These are phyloP conservation scores for Poeciliopsis gracilis DNA, from an alignment of 2,797 vertebrate species.

Conservation along the genomic window DNA sequence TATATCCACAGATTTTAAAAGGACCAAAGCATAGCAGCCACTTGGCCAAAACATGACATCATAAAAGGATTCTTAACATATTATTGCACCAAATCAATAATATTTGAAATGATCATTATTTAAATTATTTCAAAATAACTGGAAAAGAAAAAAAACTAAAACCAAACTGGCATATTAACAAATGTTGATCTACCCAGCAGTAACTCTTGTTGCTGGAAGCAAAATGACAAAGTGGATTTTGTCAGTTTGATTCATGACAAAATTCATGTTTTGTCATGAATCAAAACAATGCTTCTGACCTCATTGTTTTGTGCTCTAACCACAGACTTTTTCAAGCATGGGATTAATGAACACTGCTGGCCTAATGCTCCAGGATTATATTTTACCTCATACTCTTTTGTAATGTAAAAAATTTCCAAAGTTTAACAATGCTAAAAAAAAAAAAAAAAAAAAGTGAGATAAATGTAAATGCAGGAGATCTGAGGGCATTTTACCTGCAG, in stretches of 20 bases:
- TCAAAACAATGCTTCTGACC: not conserved
- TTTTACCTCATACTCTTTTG: not conserved
- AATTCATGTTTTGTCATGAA: not conserved
- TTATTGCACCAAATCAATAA: not conserved
- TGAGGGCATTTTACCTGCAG: constrained; percentile 86
- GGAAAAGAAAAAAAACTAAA: not conserved
- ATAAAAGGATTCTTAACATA: not conserved
- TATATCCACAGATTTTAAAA: not conserved
- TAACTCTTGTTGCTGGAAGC: not conserved
- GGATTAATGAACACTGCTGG: not conserved
- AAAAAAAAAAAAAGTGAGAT: not conserved
- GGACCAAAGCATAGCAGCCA: not conserved
- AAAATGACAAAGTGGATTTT: no score
- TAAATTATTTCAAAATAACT: not conserved
- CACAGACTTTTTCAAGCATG: not conserved
- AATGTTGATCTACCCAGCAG: not conserved
- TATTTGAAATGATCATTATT: not conserved
- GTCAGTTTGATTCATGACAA: no score
- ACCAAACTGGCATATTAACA: not conserved
- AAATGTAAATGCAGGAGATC: not conserved
- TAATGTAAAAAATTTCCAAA: not conserved
- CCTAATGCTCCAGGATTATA: not conserved
- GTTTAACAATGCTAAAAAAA: not conserved
- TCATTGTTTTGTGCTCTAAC: not conserved
- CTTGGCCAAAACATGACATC: not conserved